These are phyloP conservation scores for Syncerus caffer DNA, from an alignment of 2,797 vertebrate genomes.

Conservation along the genomic window DNA sequence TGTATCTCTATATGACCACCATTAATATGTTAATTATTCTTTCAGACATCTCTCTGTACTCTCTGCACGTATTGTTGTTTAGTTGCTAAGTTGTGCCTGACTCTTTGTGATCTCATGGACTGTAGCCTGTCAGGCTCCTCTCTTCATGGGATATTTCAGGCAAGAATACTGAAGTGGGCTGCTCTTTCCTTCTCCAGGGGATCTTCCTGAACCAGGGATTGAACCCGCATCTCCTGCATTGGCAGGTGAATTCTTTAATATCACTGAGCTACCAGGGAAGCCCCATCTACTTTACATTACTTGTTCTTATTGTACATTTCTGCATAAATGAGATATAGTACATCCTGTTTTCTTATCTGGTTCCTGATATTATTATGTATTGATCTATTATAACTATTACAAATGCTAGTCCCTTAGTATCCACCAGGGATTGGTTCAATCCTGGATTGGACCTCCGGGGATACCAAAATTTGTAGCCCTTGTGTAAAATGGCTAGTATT, in stretches of 20 bases:
- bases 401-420: neutral
- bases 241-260: neutral
- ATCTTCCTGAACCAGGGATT: neutral
- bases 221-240: neutral
- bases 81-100: neutral
- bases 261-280: neutral
- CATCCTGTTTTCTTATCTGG: neutral
- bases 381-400: neutral
- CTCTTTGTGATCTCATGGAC: neutral
- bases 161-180: neutral
- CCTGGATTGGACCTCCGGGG: neutral
- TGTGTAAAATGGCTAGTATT: neutral
- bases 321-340: neutral
- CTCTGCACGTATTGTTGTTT: neutral
- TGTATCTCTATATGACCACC: neutral
- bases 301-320: neutral
- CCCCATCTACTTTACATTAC: neutral
- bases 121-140: neutral
- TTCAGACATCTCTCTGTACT: neutral
- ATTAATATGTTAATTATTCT: slow-evolving; percentile 34
- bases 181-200: neutral
- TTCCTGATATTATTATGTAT: slow-evolving; percentile 6
- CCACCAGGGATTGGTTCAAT: neutral
- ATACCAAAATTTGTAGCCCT: neutral
- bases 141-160: neutral